phyloP scores from a whole-genome alignment of 2,797 vertebrate species.

The Alosa sapidissima region DNA sequence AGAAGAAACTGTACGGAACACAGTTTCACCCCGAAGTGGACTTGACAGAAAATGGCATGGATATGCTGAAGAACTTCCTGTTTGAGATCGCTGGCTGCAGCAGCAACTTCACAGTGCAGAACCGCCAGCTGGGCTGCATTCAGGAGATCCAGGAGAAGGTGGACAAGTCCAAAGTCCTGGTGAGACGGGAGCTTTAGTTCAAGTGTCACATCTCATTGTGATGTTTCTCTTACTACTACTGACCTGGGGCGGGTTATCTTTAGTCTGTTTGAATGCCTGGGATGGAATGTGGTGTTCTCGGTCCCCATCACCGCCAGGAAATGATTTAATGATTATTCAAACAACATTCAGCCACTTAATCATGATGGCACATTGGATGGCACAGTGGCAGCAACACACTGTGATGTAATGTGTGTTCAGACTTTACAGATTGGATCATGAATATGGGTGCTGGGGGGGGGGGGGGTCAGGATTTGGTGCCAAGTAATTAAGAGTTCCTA shows the following conservation, averaged over 20 bases:
- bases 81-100: constrained; percentile 96
- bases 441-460: not conserved
- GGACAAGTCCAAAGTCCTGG: constrained; percentile 93
- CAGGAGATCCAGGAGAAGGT: constrained; percentile 88
- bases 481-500: constrained; percentile 67
- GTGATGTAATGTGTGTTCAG: not conserved
- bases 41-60: constrained; percentile 90
- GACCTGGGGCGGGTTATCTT: not conserved
- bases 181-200: constrained; percentile 67
- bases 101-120: constrained; percentile 91
- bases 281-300: not conserved
- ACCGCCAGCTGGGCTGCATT: constrained; percentile 88
- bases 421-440: constrained; percentile 1
- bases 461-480: constrained; percentile 1
- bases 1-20: constrained; percentile 96
- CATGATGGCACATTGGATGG: not conserved
- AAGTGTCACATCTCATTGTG: constrained; percentile 5
- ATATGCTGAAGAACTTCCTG: constrained; percentile 93
- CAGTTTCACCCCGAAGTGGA: constrained; percentile 99
- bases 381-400: not conserved
- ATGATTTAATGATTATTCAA: constrained; percentile 1
- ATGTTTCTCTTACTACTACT: not conserved
- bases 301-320: not conserved
- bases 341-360: not conserved
- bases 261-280: not conserved